A percentile compares a stretch with the other conserved stretches of the same genome.
Evolutionary conservation across 2,888 invertebrate genomes (phyloP).

Genomic region (Dorcus hopei): DNA sequence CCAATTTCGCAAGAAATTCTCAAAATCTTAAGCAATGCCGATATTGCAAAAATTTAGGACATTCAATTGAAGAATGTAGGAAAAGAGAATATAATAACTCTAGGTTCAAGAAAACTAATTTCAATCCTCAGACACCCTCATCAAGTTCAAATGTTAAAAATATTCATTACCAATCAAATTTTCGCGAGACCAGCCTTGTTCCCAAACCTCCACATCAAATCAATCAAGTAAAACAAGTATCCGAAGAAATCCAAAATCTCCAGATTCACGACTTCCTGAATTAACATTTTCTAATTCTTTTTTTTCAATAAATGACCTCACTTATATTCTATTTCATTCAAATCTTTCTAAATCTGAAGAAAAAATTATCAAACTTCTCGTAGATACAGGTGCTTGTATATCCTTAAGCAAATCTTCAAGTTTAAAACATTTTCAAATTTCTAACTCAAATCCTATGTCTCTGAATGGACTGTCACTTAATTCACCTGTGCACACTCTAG

Average conservation of each 20-base stretch:
- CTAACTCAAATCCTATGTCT: not conserved
- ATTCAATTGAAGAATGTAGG: conserved; percentile 18
- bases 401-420: conserved; percentile 21
- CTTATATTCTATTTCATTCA: not conserved
- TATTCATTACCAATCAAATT: too few relatives aligned
- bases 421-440: not conserved
- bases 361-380: conserved; percentile 19
- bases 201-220: not conserved
- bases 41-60: conserved; percentile 18
- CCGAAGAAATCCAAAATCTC: not conserved
- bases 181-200: too few relatives aligned
- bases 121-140: not conserved
- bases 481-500: not conserved
- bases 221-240: not conserved
- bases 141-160: too few relatives aligned
- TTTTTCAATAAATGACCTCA: not conserved
- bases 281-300: not conserved
- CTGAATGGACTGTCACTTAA: not conserved
- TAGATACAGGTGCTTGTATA: conserved; percentile 27
- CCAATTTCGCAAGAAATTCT: not conserved
- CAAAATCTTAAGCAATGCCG: conserved; percentile 13
- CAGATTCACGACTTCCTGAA: too few relatives aligned
- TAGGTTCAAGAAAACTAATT: not conserved
- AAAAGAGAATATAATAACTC: conserved; percentile 16
- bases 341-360: too few relatives aligned